Evolutionary conservation across 2,797 vertebrate genomes (phyloP).

Genomic region (Sciurus vulgaris): DNA sequence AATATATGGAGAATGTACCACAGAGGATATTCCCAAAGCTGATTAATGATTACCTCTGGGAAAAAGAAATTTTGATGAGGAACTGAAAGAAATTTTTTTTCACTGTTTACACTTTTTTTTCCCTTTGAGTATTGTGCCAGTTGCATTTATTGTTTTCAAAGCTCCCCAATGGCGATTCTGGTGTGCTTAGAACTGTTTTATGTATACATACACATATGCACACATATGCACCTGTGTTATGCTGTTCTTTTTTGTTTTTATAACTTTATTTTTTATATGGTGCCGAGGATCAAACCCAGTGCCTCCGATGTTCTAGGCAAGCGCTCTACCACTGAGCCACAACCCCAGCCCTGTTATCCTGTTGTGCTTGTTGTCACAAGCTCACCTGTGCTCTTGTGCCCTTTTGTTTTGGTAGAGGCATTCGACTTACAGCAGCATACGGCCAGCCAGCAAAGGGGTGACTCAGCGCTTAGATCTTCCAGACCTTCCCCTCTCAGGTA

Average conservation of each 20-base stretch:
- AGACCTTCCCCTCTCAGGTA: conserved; percentile 94
- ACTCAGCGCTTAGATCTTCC: conserved; percentile 92
- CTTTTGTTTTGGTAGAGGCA: conserved; percentile 91
- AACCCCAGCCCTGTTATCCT: too few relatives aligned
- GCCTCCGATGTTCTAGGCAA: too few relatives aligned
- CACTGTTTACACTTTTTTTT: background rate
- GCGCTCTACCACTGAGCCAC: too few relatives aligned
- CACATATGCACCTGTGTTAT: background rate
- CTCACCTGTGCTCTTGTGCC: background rate
- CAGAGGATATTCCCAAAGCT: background rate
- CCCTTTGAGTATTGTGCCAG: background rate
- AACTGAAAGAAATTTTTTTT: background rate
- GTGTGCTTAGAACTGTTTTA: background rate
- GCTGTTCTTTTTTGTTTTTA: too few relatives aligned
- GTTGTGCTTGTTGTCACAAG: background rate
- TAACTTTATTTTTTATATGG: too few relatives aligned
- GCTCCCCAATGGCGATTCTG: background rate
- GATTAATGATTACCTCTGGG: background rate
- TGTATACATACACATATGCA: accelerated
- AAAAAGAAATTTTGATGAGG: background rate
- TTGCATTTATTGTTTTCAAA: conserved; percentile 38
- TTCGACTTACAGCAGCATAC: conserved; percentile 89
- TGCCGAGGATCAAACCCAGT: too few relatives aligned
- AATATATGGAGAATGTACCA: background rate
- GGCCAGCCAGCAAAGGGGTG: conserved; percentile 91